A percentile compares a stretch with the other conserved stretches of the same genome.
These are phyloP conservation scores for Sphenodon punctatus DNA, from an alignment of 2,797 vertebrate species.

Conservation along the genomic window DNA sequence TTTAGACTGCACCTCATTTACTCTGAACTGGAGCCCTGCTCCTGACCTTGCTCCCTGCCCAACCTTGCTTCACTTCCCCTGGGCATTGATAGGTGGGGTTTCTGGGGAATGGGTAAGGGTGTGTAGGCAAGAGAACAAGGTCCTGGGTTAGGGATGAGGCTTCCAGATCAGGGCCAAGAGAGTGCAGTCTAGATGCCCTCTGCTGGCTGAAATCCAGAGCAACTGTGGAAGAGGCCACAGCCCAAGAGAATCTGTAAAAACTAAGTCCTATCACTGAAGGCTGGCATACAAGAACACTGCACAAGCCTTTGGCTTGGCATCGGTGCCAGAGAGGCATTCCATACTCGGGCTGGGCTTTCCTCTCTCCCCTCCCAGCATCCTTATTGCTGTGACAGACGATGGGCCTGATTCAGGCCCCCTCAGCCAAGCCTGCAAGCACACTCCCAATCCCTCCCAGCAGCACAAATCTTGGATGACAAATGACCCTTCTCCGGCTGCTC, in stretches of 20 bases:
- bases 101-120: no score
- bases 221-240: background rate
- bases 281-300: background rate
- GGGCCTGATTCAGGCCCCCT: background rate
- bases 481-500: slow-evolving; percentile 56
- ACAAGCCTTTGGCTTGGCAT: background rate
- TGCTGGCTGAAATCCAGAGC: background rate
- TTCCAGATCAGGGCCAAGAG: no score
- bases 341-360: background rate
- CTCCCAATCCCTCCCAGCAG: background rate
- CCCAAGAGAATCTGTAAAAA: no score
- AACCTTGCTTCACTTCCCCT: no score
- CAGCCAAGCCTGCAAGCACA: background rate
- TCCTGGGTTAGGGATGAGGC: no score
- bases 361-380: background rate
- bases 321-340: background rate
- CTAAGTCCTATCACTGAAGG: background rate
- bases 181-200: no score
- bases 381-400: accelerated
- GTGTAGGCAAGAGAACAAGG: no score
- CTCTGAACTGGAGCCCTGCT: no score
- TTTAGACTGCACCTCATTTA: no score
- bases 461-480: slow-evolving; percentile 46
- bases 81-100: no score
- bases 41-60: no score